Base-by-base conservation (phyloP, 1,140 invertebrate species). In the Lysiphlebus fabarum region DNA sequence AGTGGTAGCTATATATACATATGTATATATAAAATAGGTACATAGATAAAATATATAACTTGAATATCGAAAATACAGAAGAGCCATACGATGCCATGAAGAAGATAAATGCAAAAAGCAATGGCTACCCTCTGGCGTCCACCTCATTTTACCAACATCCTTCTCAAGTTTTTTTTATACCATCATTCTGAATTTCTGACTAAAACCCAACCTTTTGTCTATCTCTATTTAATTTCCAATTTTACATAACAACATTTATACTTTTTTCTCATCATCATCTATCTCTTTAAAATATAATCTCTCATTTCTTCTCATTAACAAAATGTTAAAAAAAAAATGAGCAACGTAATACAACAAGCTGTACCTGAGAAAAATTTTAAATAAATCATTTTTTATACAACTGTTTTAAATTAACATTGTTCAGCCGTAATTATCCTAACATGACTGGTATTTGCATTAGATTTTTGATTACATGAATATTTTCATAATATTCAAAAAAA, bases 331-430 rank as follows among this genome's bases (percentile, higher is more conserved):
- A 26, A 26, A 17, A 26, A 0, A 26, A 26, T n/a, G n/a, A n/a
- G n/a, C n/a, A n/a, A 1, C 2, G 17, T 26, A 26, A 26, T 26
- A 26, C 17, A 26, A 75, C 74, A 75, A 76, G 74, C 75, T 75
- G 71, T 73, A 73, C 67, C 67, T 67, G 70, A 62, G n/a, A 64
- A 26, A 60, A 59, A 26, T 66, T 62, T 64, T 65, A 70, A 65
- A 76, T 76, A 75, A 76, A 75, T 76, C 74, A 75, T 76, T 62
- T 50, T 26, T 26, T 26, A n/a, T 26, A 26, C 17, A 26, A 54
- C 60, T 43, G 38, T 42, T 59, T 44, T 41, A 33, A 26, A 12
- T 58, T 37, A 53, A 47, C 59, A 56, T 59, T 49, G 57, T 26
- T 26, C 17, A 26, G 17, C 4, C 17, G 17, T 26, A 26, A 0